Percentiles rank a stretch among this genome's conserved stretches.
phyloP scores from a whole-genome alignment of 2,797 vertebrate genomes.

The Anguilla obscura region DNA sequence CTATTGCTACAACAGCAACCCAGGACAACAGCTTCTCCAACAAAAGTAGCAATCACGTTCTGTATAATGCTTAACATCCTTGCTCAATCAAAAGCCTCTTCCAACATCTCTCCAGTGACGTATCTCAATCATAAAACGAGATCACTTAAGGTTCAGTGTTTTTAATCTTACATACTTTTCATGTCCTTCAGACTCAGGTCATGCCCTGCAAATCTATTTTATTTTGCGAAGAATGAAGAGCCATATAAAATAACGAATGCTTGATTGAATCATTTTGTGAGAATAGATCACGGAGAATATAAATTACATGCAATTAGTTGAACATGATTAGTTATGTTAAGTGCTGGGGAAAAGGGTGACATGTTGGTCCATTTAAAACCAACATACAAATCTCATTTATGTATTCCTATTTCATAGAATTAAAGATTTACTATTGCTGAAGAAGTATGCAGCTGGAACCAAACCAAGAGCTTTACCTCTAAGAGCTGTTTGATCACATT shows the following conservation, averaged over 20 bases:
- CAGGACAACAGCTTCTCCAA: not conserved
- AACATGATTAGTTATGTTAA: not conserved
- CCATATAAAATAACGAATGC: not conserved
- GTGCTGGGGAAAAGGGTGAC: not conserved
- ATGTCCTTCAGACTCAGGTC: not conserved
- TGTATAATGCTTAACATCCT: not conserved
- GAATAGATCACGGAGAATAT: not conserved
- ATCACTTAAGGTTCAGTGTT: not conserved
- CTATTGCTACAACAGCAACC: not conserved
- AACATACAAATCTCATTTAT: not conserved
- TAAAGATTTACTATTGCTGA: not conserved
- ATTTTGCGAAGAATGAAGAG: not conserved
- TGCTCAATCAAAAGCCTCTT: not conserved
- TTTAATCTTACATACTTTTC: not conserved
- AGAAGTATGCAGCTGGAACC: slow-evolving; percentile 12
- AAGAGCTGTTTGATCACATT: slow-evolving; percentile 5
- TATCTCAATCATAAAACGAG: not conserved
- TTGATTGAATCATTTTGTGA: not conserved
- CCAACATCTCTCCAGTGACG: not conserved
- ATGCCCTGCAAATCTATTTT: not conserved
- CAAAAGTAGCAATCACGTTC: not conserved
- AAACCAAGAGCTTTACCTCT: not conserved
- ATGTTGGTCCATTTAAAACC: slow-evolving; percentile 6
- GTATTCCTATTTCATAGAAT: slow-evolving; percentile 1
- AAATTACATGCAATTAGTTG: not conserved